phyloP scores from a whole-genome alignment of 2,113 vertebrate species.

The Odobenus rosmarus region DNA sequence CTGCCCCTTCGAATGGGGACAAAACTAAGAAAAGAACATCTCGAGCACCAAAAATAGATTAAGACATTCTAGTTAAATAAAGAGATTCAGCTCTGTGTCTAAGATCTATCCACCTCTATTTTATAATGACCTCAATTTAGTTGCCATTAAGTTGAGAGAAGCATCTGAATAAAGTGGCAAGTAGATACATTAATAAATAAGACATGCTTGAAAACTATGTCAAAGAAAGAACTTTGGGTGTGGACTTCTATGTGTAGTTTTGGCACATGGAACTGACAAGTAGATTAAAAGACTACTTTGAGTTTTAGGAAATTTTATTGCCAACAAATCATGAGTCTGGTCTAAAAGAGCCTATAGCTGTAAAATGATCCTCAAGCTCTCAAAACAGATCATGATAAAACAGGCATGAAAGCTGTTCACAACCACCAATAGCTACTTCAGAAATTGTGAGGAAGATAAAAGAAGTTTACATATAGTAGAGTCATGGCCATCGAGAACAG shows the following conservation, averaged over 20 bases:
- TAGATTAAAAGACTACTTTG: neutral
- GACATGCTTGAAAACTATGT: neutral
- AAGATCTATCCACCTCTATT: neutral
- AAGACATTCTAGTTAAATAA: neutral
- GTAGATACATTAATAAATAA: neutral
- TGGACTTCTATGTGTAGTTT: neutral
- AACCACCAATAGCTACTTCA: neutral
- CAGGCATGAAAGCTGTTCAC: neutral
- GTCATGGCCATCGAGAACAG: neutral
- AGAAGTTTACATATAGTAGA: neutral
- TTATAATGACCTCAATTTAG: neutral
- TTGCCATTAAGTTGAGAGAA: neutral
- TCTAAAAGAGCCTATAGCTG: neutral
- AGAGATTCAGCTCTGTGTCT: neutral
- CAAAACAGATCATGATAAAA: neutral
- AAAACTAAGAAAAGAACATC: neutral
- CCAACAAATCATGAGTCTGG: neutral
- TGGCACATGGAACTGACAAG: neutral
- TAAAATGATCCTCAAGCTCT: neutral
- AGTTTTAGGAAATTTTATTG: neutral
- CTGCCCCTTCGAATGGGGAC: neutral
- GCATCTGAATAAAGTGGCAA: neutral
- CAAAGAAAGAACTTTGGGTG: neutral
- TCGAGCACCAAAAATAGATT: neutral
- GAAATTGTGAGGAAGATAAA: neutral